Base-by-base conservation (phyloP, 2,888 invertebrate species). In the Rotaria socialis region DNA sequence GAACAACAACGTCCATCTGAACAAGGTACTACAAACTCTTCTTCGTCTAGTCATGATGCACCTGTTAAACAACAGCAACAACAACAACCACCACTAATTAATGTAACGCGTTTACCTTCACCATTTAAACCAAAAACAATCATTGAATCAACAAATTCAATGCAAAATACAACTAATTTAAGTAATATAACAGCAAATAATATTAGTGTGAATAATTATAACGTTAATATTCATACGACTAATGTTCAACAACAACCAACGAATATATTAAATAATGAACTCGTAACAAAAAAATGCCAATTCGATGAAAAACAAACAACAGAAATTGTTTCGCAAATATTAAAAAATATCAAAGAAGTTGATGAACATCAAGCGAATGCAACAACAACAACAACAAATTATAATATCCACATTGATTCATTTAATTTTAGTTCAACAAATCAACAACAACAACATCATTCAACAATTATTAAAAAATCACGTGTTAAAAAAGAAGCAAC, bases 121-220 rank as follows among this genome's bases (percentile, higher is more conserved):
- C 43, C 80, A 24, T 47, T 47, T n/a, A 80, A 43, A 47, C 43
- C 80, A n/a, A 80, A 22, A 43, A 80, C 80, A 47, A 43, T 80
- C 2, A 80, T 80, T 47, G 80, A 80, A 47, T 80, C 80, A 22
- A 47, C 80, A 47, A 80, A 47, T 80, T 47, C 80, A 47, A 80
- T 80, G 43, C 80, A 80, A 80, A 80, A 80, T 80, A 80, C 80
- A 47, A 80, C 80, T 8, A 80, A 80, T 80, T 80, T 80, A n/a
- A 80, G 80, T 47, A 80, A 80, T 80, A 80, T 80, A n/a, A 80
- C 80, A 47, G 80, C 80, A 24, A 80, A 80, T 47, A 80, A 80
- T 80, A 80, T 80, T 4, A 80, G 47, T 47, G 80, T 80, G 14
- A 80, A 80, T 47, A 80, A 80, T 80, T 47, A 47, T 47, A 80